A percentile compares a stretch with the other conserved stretches of the same genome.
These are phyloP conservation scores for Limosa lapponica DNA, from an alignment of 2,797 vertebrate genomes.

Conservation along the genomic window DNA sequence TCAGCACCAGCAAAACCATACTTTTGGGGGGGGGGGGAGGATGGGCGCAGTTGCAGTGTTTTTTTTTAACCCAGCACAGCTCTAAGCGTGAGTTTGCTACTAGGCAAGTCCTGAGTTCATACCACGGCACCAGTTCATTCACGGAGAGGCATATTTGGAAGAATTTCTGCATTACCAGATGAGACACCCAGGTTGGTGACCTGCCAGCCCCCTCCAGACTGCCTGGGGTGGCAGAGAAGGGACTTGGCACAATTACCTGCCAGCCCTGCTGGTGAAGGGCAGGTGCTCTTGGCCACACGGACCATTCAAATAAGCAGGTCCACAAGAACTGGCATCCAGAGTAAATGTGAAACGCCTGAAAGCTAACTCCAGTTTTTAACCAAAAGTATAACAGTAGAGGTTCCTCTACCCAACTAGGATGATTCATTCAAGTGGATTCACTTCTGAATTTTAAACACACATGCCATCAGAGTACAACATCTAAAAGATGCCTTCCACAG, in stretches of 20 bases:
- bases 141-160: accelerated
- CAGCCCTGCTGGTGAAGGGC: not conserved
- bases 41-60: not conserved
- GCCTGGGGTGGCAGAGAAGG: not conserved
- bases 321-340: not conserved
- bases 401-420: not conserved
- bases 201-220: not conserved
- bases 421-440: not conserved
- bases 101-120: not conserved
- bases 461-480: not conserved
- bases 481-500: not conserved
- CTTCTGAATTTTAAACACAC: not conserved
- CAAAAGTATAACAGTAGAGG: not conserved
- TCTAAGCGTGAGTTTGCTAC: not conserved
- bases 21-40: not conserved
- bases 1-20: not conserved
- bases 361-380: not conserved
- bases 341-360: accelerated
- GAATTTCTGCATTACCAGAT: not conserved
- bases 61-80: not conserved
- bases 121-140: not conserved
- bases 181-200: not conserved
- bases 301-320: not conserved
- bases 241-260: too few relatives aligned
- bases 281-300: accelerated